Percentiles rank a stretch among this genome's conserved stretches.
These are phyloP conservation scores for Caenorhabditis panamensis DNA, from an alignment of 2,888 invertebrate genomes.

Conservation along the genomic window DNA sequence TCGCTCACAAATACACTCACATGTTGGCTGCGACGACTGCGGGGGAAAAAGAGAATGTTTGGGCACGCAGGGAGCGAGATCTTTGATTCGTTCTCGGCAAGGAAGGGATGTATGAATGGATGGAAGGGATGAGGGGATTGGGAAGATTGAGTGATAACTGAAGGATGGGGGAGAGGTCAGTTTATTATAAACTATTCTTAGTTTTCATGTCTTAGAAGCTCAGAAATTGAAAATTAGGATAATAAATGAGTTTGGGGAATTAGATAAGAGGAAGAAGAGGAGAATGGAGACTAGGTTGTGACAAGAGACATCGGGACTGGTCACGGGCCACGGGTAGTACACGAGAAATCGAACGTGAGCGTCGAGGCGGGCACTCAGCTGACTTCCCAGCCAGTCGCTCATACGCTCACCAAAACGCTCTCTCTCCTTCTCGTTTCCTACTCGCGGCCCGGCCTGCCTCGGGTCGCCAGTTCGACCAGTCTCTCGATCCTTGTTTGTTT, in stretches of 20 bases:
- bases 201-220: background rate
- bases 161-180: background rate
- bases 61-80: slow-evolving; percentile 33
- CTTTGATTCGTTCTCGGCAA: slow-evolving; percentile 37
- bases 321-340: slow-evolving; percentile 40
- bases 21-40: background rate
- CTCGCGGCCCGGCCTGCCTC: slow-evolving; percentile 14
- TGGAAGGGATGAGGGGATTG: background rate
- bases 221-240: background rate
- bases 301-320: slow-evolving; percentile 18
- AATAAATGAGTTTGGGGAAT: background rate
- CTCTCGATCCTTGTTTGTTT: slow-evolving; percentile 48
- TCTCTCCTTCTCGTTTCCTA: slow-evolving; percentile 37
- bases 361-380: slow-evolving; percentile 59
- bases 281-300: background rate
- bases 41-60: slow-evolving; percentile 29
- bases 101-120: background rate
- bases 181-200: slow-evolving; percentile 9
- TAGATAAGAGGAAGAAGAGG: background rate
- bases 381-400: slow-evolving; percentile 51
- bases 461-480: slow-evolving; percentile 17
- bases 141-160: background rate
- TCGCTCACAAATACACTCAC: slow-evolving; percentile 10
- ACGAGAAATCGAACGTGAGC: slow-evolving; percentile 55
- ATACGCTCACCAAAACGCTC: slow-evolving; percentile 47